A percentile compares a stretch with the other conserved stretches of the same genome.
These are phyloP conservation scores for Gephyroberyx darwinii DNA, from an alignment of 2,797 vertebrate species.

Conservation along the genomic window DNA sequence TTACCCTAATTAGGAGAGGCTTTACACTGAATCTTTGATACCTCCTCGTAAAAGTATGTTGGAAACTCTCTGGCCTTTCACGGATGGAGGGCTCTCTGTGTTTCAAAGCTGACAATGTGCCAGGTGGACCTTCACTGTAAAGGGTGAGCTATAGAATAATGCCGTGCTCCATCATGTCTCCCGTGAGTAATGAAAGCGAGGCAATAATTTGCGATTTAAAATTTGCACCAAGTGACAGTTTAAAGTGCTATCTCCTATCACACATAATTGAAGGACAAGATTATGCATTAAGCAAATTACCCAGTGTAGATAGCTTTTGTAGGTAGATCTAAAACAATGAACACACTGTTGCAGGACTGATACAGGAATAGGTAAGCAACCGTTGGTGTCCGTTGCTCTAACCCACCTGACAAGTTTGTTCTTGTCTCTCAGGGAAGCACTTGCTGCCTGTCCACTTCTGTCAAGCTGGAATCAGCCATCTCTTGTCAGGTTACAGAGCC, in stretches of 20 bases:
- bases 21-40: conserved; percentile 56
- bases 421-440: conserved; percentile 31
- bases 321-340: conserved; percentile 52
- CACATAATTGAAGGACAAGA: conserved; percentile 29
- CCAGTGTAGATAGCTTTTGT: conserved; percentile 15
- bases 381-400: conserved; percentile 48
- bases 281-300: conserved; percentile 44
- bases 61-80: conserved; percentile 43
- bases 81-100: conserved; percentile 7
- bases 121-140: conserved; percentile 7
- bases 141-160: not conserved
- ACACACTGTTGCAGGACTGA: not conserved
- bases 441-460: conserved; percentile 17
- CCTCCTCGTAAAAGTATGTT: conserved; percentile 31
- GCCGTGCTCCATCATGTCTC: not conserved
- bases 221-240: conserved; percentile 40
- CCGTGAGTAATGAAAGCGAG: not conserved
- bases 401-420: conserved; percentile 58
- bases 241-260: conserved; percentile 44
- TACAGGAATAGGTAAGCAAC: conserved; percentile 35
- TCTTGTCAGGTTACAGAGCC: conserved; percentile 22
- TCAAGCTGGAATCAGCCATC: conserved; percentile 22
- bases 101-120: not conserved
- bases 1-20: conserved; percentile 76
- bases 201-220: conserved; percentile 46